Evolutionary conservation across 2,113 vertebrate genomes (phyloP).

Genomic region (Aphyosemion australe): DNA sequence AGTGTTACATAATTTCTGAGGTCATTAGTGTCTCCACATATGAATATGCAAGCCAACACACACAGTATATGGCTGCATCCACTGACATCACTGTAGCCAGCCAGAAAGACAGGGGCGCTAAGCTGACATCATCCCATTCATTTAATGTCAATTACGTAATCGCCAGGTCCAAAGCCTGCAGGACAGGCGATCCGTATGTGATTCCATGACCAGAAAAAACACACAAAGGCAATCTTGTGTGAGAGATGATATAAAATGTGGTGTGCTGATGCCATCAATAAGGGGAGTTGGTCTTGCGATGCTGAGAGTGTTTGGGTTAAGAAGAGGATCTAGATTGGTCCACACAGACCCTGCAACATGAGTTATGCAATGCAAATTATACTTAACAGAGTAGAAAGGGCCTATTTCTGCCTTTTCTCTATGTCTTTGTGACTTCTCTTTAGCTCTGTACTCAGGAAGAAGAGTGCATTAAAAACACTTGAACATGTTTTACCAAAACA

Average conservation of each 20-base stretch:
- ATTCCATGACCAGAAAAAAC: constrained; percentile 39
- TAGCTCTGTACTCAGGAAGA: constrained; percentile 46
- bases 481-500: constrained; percentile 39
- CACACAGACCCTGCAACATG: constrained; percentile 39
- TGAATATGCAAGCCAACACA: no score
- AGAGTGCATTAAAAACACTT: constrained; percentile 56
- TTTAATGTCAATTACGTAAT: constrained; percentile 76
- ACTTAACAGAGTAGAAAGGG: constrained; percentile 45
- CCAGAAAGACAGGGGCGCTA: constrained; percentile 61
- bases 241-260: constrained; percentile 43
- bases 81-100: constrained; percentile 72
- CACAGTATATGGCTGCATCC: constrained; percentile 53
- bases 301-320: constrained; percentile 44
- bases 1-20: no score
- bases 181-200: constrained; percentile 35
- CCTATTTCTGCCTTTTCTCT: constrained; percentile 12
- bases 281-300: constrained; percentile 43
- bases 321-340: constrained; percentile 41
- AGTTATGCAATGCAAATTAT: constrained; percentile 65
- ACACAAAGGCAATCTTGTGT: constrained; percentile 71
- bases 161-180: constrained; percentile 54
- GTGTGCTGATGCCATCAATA: constrained; percentile 67
- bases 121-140: constrained; percentile 73
- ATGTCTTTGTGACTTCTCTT: constrained; percentile 39
- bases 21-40: constrained; percentile 45